phyloP scores from a whole-genome alignment of 2,113 vertebrate species.

The Fregata magnificens region DNA sequence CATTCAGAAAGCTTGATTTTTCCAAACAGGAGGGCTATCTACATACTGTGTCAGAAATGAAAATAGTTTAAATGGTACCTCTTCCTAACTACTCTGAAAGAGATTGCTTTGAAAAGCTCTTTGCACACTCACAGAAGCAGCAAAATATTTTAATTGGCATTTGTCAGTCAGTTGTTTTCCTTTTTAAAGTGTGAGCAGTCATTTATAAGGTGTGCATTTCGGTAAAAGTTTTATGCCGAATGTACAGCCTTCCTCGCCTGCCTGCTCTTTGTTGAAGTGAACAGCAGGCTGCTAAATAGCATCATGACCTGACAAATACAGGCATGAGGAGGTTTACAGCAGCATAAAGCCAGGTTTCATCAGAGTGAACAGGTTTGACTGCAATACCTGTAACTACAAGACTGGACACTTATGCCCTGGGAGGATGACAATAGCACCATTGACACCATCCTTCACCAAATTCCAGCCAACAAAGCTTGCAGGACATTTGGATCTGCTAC shows the following conservation, averaged over 20 bases:
- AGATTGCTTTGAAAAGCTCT: neutral
- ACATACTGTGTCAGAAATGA: neutral
- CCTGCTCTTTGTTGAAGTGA: neutral
- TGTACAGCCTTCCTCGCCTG: neutral
- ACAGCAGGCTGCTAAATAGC: neutral
- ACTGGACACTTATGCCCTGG: neutral
- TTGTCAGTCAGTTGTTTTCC: neutral
- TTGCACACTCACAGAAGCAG: neutral
- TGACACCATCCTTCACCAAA: neutral
- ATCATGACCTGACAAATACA: neutral
- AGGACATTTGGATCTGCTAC: neutral
- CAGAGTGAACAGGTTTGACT: neutral
- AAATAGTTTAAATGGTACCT: neutral
- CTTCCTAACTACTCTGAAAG: neutral
- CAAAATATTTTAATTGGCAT: neutral
- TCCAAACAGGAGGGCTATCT: neutral
- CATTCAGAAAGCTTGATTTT: constrained; percentile 4
- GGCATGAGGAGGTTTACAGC: neutral
- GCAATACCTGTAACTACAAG: neutral
- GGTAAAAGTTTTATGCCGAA: neutral
- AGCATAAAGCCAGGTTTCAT: neutral
- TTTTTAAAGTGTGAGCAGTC: neutral
- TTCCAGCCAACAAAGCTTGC: neutral
- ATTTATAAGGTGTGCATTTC: neutral
- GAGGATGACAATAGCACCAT: neutral